Evolutionary conservation across 2,888 invertebrate genomes (phyloP).

Genomic region (Pseudoips prasinana): DNA sequence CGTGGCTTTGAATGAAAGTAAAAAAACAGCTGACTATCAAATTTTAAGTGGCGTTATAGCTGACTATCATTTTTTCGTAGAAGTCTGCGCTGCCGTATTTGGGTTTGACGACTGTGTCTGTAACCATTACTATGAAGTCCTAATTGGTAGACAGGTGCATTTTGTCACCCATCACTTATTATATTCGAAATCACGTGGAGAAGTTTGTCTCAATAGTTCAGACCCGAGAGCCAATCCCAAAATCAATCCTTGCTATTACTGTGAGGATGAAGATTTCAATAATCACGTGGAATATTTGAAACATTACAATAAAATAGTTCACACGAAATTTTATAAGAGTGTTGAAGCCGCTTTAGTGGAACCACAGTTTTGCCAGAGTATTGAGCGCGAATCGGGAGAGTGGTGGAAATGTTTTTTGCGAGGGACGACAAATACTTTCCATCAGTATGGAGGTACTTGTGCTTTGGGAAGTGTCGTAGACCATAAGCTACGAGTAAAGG

Average conservation of each 20-base stretch:
- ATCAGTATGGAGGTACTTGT: conserved; percentile 83
- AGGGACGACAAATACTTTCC: conserved; percentile 8
- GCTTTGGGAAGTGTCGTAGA: conserved; percentile 89
- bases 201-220: conserved; percentile 70
- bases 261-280: conserved; percentile 69
- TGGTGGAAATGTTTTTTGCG: conserved; percentile 85
- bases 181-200: conserved; percentile 74
- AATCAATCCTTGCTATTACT: conserved; percentile 81
- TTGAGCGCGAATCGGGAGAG: conserved; percentile 61
- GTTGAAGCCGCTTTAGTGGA: conserved; percentile 44
- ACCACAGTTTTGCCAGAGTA: conserved; percentile 17
- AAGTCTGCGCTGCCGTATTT: conserved; percentile 23
- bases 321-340: conserved; percentile 58
- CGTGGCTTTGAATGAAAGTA: conserved; percentile 81
- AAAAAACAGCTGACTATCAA: conserved; percentile 60
- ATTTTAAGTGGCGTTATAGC: conserved; percentile 17
- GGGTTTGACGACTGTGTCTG: conserved; percentile 31
- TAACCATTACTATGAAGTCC: conserved; percentile 17
- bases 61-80: conserved; percentile 10
- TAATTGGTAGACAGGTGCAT: conserved; percentile 17
- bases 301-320: conserved; percentile 40
- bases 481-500: conserved; percentile 82
- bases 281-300: conserved; percentile 55
- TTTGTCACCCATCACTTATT: conserved; percentile 28
- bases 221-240: conserved; percentile 79